A percentile compares a stretch with the other conserved stretches of the same genome.
phyloP scores from a whole-genome alignment of 2,888 invertebrate genomes.

The Endotricha flammealis region DNA sequence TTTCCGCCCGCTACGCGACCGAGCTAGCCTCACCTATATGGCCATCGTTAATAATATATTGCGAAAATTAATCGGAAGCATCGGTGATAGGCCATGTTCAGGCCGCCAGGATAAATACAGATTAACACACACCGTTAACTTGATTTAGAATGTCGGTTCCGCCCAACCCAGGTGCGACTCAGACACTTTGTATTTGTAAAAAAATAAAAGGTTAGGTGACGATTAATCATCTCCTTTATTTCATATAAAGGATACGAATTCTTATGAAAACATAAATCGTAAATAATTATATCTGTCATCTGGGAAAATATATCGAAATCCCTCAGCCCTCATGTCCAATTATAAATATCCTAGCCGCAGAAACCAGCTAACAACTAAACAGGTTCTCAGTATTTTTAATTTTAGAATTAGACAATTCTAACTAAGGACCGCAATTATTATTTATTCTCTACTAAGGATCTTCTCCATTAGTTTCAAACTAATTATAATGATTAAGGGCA shows the following conservation, averaged over 20 bases:
- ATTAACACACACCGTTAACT: conserved; percentile 52
- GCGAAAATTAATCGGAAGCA: conserved; percentile 58
- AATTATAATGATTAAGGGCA: conserved; percentile 33
- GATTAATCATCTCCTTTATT: no score
- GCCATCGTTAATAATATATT: conserved; percentile 41
- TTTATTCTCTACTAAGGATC: neutral
- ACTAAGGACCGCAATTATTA: no score
- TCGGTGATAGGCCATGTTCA: conserved; percentile 54
- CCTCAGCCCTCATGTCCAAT: no score
- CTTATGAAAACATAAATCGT: no score
- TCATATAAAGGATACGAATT: no score
- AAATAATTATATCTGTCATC: no score
- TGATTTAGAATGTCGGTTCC: conserved; percentile 50
- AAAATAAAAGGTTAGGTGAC: no score
- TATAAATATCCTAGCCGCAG: no score
- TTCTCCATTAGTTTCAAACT: neutral
- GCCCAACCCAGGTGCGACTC: conserved; percentile 27
- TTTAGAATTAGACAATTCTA: neutral
- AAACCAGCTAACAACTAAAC: neutral
- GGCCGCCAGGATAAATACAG: conserved; percentile 59
- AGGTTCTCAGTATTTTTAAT: neutral
- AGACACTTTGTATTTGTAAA: no score
- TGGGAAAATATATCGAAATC: no score
- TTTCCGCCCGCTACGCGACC: conserved; percentile 31
- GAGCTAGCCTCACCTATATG: conserved; percentile 32